These are phyloP conservation scores for Patiria pectinifera DNA, from an alignment of 53 echinoderm and acorn worm species.

Conservation along the genomic window DNA sequence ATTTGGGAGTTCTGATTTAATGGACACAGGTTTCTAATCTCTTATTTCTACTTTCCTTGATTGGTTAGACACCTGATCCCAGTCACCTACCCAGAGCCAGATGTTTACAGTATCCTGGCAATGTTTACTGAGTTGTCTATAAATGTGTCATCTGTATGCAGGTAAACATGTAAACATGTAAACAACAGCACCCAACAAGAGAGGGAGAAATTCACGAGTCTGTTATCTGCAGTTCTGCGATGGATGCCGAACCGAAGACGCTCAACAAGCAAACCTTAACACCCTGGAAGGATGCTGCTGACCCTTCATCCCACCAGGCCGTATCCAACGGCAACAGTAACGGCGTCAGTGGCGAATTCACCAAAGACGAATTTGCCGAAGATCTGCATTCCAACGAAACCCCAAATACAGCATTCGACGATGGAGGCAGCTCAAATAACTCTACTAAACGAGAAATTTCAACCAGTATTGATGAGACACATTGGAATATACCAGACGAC, in stretches of 20 bases:
- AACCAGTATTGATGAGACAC: background rate
- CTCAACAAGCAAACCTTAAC: constrained; percentile 4
- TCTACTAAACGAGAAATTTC: background rate
- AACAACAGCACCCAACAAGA: background rate
- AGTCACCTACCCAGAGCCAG: background rate
- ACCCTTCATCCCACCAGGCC: background rate
- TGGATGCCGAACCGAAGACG: background rate
- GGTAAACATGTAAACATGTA: background rate
- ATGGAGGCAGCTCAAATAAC: background rate
- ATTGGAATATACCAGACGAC: background rate
- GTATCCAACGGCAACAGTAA: background rate
- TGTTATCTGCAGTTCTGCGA: background rate
- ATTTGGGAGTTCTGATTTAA: too few species aligned
- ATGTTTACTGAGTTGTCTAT: background rate
- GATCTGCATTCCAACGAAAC: background rate
- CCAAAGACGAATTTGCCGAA: background rate
- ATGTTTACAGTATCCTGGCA: background rate
- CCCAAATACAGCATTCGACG: background rate
- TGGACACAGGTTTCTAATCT: too few species aligned
- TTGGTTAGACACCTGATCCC: background rate
- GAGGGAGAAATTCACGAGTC: background rate
- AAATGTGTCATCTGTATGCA: background rate
- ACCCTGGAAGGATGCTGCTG: background rate
- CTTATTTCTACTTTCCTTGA: too few species aligned
- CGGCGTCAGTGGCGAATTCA: background rate